Evolutionary conservation across 2,797 vertebrate species (phyloP).

Genomic region (Anolis apletophallus): DNA sequence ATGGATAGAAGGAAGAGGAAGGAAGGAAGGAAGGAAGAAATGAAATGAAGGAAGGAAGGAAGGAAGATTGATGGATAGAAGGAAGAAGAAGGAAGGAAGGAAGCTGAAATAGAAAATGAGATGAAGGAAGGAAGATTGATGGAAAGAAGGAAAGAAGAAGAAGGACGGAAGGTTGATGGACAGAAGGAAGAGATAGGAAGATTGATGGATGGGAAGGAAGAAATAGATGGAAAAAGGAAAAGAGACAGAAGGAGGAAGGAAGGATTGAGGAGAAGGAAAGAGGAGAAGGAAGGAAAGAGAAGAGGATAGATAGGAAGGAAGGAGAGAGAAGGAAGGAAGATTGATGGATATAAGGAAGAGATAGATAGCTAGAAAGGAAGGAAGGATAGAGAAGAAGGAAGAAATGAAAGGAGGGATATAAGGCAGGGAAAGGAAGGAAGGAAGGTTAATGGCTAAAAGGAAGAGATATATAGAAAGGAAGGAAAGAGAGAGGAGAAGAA

Average conservation of each 20-base stretch:
- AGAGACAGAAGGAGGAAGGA: background rate
- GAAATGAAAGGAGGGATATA: too few species aligned
- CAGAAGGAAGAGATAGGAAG: rapidly evolving
- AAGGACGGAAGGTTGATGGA: background rate
- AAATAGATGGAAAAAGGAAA: background rate
- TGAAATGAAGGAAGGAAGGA: too few species aligned
- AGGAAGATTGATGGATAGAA: too few species aligned
- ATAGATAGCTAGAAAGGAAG: background rate
- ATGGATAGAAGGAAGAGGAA: background rate
- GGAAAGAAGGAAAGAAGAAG: background rate
- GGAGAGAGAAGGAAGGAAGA: background rate
- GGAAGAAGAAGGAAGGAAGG: too few species aligned
- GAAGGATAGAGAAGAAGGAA: background rate
- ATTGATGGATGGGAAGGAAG: rapidly evolving
- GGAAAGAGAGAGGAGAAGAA: too few species aligned
- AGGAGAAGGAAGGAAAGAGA: background rate
- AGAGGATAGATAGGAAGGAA: too few species aligned
- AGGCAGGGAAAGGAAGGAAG: background rate
- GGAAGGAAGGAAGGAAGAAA: too few species aligned
- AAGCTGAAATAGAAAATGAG: too few species aligned
- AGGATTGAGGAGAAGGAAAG: background rate
- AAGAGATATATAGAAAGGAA: too few species aligned
- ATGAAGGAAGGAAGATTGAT: background rate
- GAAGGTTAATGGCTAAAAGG: too few species aligned
- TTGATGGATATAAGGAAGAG: too few species aligned